Conservation (phyloP, 2,888 invertebrate species). For the Netelia virgata region DNA sequence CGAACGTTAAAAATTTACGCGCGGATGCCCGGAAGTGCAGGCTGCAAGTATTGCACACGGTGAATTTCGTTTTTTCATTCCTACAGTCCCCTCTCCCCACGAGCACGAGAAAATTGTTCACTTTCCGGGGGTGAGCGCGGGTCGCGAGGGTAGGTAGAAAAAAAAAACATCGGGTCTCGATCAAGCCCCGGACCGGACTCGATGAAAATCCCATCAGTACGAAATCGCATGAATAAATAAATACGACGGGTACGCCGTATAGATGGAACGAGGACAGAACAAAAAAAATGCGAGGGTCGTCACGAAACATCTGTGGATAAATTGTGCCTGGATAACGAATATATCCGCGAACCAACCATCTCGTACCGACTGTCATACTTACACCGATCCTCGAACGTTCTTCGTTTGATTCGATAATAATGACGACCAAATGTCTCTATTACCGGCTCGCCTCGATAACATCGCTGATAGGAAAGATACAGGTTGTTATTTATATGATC, state of each 20-base stretch:
- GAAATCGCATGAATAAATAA: constrained; percentile 81
- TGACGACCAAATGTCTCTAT: constrained; percentile 60
- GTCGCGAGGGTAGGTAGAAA: neutral
- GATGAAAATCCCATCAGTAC: constrained; percentile 81
- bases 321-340: neutral
- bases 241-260: constrained; percentile 33
- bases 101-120: constrained; percentile 53
- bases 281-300: constrained; percentile 19
- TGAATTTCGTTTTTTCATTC: constrained; percentile 34
- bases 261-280: neutral
- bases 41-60: constrained; percentile 60
- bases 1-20: constrained; percentile 65
- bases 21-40: constrained; percentile 59
- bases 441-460: constrained; percentile 21
- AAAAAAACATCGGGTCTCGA: constrained; percentile 52
- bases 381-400: constrained; percentile 19
- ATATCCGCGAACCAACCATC: neutral
- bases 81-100: neutral
- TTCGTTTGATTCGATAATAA: constrained; percentile 64
- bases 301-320: constrained; percentile 51
- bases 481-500: constrained; percentile 45
- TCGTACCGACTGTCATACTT: constrained; percentile 17
- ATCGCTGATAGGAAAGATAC: constrained; percentile 41
- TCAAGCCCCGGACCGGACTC: constrained; percentile 65
- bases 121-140: constrained; percentile 35